Percentiles rank a stretch among this genome's conserved stretches.
phyloP scores from a whole-genome alignment of 2,113 vertebrate species.

The Bostrychus sinensis region DNA sequence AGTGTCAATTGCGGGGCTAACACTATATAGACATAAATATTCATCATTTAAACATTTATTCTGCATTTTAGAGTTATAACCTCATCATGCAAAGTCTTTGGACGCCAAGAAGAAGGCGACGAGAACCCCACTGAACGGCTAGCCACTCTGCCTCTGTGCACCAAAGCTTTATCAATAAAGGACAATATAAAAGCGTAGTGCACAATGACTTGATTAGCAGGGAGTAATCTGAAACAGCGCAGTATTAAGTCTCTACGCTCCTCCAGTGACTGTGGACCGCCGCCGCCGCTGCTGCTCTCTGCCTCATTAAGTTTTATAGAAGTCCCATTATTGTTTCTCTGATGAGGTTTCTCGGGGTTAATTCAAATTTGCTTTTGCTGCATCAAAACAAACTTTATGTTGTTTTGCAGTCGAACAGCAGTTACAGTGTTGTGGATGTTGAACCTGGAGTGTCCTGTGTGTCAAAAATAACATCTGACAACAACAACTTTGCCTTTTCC shows the following conservation, averaged over 20 bases:
- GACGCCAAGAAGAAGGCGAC: too few relatives aligned
- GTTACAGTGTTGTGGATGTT: not conserved
- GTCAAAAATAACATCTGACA: not conserved
- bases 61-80: too few relatives aligned
- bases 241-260: not conserved
- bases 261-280: not conserved
- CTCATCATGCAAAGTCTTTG: too few relatives aligned
- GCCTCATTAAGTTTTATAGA: conserved; percentile 4
- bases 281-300: not conserved
- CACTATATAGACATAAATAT: too few relatives aligned
- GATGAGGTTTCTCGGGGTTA: not conserved
- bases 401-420: not conserved
- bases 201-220: not conserved
- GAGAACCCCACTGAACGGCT: too few relatives aligned
- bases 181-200: not conserved
- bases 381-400: conserved; percentile 1
- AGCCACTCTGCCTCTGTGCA: too few relatives aligned
- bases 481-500: too few relatives aligned
- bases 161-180: too few relatives aligned
- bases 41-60: too few relatives aligned
- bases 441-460: not conserved
- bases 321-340: not conserved
- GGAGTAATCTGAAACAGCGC: not conserved
- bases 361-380: not conserved
- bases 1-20: too few relatives aligned